Base-by-base conservation (phyloP, 2,797 vertebrate species). In the Myiotriccus ornatus region DNA sequence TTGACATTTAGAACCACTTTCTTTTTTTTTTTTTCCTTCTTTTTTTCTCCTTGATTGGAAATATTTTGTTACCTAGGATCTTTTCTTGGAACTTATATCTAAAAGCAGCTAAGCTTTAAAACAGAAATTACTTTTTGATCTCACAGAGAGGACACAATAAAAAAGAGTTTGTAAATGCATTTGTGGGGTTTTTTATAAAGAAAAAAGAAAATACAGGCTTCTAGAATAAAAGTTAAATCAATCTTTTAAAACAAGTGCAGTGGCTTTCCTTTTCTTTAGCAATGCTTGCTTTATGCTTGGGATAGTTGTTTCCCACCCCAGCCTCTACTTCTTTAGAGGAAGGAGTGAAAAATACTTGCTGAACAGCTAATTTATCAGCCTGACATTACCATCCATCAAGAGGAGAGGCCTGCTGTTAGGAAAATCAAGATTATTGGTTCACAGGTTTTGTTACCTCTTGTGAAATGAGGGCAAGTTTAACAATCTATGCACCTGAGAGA, bases 371-470 rank as follows among this genome's bases (percentile, higher is more conserved):
- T 96, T 95, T 94, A 90, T 90, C 90, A 94, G 47, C 34, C 67
- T 89, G 91, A 90, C 90, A 49, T 92, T 84, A 68, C 53, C 63
- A 90, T 95, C 63, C 90, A 94, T 92, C 86, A 95, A 70, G 32
- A 91, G 18, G 23, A 87, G 55, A 87, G 59, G 9, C 63, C 73
- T 74, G 47, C 90, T 89, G 88, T 57, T 97, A 89, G 64, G 84
- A 95, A 95, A 96, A 95, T 90, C 86, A 84, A 90, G 93, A 95
- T 87, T 89, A 90, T 90, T 90, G 67, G 88, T 90, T 89, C 74
- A 83, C 30, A 18, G 34, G 10, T 39, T 93, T 92, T 82, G 64
- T 89, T 93, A 74, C 81, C 49, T 90, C 63, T 85, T 53, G 39
- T 90, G 75, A 95, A 92, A 91, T 35, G 80, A 90, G 90, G 75